These are phyloP conservation scores for Myotis findleyi DNA, from an alignment of 2,797 vertebrate species.

Conservation along the genomic window DNA sequence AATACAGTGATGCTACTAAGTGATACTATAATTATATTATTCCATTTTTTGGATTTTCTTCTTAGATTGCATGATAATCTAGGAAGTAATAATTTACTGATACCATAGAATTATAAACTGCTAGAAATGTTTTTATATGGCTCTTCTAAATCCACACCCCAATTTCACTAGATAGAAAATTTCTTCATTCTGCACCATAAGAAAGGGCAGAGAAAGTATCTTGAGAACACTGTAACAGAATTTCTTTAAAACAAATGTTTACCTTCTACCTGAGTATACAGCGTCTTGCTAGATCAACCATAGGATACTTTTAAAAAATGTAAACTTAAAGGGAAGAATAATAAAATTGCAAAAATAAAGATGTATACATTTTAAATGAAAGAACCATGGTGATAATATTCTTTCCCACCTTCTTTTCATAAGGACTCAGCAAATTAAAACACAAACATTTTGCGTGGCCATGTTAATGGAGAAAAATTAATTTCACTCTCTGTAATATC, in stretches of 20 bases:
- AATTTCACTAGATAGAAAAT: conserved; percentile 55
- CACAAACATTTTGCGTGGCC: background rate
- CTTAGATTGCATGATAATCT: conserved; percentile 41
- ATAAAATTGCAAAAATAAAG: conserved; percentile 67
- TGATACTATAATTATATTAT: conserved; percentile 38
- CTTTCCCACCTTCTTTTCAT: background rate
- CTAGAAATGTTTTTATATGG: conserved; percentile 49
- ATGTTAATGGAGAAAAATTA: background rate
- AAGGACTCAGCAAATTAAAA: conserved; percentile 49
- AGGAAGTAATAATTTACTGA: conserved; percentile 55
- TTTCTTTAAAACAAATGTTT: conserved; percentile 57
- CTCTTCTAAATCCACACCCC: conserved; percentile 55
- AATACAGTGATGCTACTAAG: conserved; percentile 64
- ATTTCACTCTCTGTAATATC: background rate
- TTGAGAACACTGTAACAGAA: conserved; percentile 29
- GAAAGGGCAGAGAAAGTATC: conserved; percentile 48
- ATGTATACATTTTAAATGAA: conserved; percentile 36
- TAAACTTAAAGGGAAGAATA: conserved; percentile 15
- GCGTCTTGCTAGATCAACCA: conserved; percentile 1
- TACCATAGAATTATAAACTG: conserved; percentile 53
- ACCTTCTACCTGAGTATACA: conserved; percentile 35
- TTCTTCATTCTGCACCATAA: conserved; percentile 63
- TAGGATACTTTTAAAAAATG: background rate
- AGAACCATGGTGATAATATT: background rate
- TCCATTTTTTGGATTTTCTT: conserved; percentile 60